Evolutionary conservation across 2,797 vertebrate genomes (phyloP).

Genomic region (Peromyscus eremicus): DNA sequence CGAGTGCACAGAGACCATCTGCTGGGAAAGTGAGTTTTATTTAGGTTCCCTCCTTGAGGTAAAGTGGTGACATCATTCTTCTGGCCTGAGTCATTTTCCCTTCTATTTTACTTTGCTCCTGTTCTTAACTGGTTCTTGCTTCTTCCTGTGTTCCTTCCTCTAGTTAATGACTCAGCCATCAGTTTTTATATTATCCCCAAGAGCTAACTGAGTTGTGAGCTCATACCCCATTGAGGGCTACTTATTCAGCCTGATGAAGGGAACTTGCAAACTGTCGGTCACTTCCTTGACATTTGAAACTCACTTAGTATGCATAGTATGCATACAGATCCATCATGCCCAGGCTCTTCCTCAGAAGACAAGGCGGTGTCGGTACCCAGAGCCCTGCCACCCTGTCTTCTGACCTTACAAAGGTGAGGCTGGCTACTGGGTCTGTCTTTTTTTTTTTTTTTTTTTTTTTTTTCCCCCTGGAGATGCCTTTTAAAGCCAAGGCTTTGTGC

Average conservation of each 20-base stretch:
- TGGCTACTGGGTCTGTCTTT: not conserved
- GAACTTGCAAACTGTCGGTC: not conserved
- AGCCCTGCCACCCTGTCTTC: not conserved
- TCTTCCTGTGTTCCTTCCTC: constrained; percentile 65
- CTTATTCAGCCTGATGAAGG: constrained; percentile 6
- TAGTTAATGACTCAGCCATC: constrained; percentile 63
- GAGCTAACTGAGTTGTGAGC: not conserved
- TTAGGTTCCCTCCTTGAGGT: constrained; percentile 82
- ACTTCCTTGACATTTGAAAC: constrained; percentile 13
- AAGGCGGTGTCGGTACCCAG: not conserved
- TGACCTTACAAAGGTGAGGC: not conserved
- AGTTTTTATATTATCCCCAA: not conserved
- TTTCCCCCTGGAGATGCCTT: not conserved
- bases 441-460: not conserved
- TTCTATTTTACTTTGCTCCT: constrained; percentile 79
- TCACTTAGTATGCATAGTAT: fast-evolving
- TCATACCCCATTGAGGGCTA: not conserved
- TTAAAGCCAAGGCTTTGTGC: not conserved
- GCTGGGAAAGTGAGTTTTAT: constrained; percentile 92
- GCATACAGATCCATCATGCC: not conserved
- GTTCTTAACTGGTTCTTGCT: constrained; percentile 58
- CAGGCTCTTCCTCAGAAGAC: not conserved
- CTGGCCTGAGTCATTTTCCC: constrained; percentile 79
- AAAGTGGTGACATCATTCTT: constrained; percentile 70
- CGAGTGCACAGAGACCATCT: constrained; percentile 87